Conservation (phyloP, 2,113 vertebrate species). For the Macquaria australasica region DNA sequence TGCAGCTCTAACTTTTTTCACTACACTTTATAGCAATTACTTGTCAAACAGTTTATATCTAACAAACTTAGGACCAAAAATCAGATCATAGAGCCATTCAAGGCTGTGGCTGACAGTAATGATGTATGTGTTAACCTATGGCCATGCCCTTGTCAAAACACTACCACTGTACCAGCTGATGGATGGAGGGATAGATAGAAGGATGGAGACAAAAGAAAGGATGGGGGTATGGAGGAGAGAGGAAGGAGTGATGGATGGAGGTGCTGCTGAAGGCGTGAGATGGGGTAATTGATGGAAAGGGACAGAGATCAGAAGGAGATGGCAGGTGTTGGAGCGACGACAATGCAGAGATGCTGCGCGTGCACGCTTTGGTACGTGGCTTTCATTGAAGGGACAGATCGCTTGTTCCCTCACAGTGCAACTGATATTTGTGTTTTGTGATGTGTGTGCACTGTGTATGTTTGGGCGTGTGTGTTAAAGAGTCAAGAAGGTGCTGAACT, state of each 20-base stretch:
- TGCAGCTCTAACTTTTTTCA: not conserved
- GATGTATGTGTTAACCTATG: slow-evolving; percentile 56
- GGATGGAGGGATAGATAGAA: slow-evolving; percentile 55
- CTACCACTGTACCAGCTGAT: slow-evolving; percentile 61
- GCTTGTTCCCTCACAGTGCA: not conserved
- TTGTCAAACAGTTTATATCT: not conserved
- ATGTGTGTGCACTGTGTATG: not conserved
- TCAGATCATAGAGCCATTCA: slow-evolving; percentile 2
- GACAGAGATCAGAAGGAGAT: slow-evolving; percentile 47
- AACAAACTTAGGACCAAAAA: slow-evolving; percentile 3
- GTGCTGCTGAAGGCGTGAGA: slow-evolving; percentile 39
- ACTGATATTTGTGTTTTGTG: slow-evolving; percentile 9
- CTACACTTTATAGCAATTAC: not conserved
- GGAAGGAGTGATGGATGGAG: slow-evolving; percentile 68
- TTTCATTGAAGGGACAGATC: not conserved
- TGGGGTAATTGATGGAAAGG: slow-evolving; percentile 64
- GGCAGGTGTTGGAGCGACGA: slow-evolving; percentile 35
- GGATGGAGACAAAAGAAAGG: slow-evolving; percentile 58
- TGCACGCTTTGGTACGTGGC: not conserved
- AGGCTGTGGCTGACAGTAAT: slow-evolving; percentile 40
- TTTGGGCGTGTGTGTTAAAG: slow-evolving; percentile 4
- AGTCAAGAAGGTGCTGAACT: slow-evolving; percentile 39
- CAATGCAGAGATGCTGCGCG: not conserved
- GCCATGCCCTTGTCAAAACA: slow-evolving; percentile 79
- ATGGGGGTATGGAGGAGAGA: slow-evolving; percentile 33